Evolutionary conservation across 2,797 vertebrate genomes (phyloP), one percentile per base, ranked within the genome.

Genomic region (Echiichthys vipera): DNA sequence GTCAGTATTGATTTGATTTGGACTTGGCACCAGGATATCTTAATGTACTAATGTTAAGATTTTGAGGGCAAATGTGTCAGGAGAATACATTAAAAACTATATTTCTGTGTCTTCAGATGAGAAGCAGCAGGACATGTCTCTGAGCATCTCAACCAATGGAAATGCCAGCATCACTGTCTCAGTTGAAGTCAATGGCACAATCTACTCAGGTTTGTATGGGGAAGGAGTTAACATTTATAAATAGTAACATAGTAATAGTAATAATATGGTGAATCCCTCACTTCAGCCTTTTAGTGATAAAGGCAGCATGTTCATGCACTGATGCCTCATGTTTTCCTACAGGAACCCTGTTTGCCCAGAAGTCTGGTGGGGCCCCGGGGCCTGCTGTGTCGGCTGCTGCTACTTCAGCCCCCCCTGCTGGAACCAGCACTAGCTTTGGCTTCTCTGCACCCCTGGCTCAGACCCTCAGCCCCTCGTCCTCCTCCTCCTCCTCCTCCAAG

Each of bases 311-410:
- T 14, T 29, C 7, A 24, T 67, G 1, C 46, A 24, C 18, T 9
- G 7, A 6, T 7, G 0, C 65, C 15, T 61, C 14, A 11, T 2
- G 1, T 22, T 36, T 11, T 74, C 27, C 32, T 7, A 0, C 76
- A 99, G 98, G 98, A 88, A 97, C 97, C 80, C 94, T 99, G 62
- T 99, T 98, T 83, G 97, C 98, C 79, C 97, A 99, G 95, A 98
- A 97, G 86, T 95, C 97, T 0, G 92, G 94, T 17, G 84, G 85
- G 22, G 92, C 93, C 64, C 92, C 94, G 7, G 95, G 94, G 75
- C 85, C 87, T 7, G 58, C 84, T 22, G 59, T 76, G 32, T 88
- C 90, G 6, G 83, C 90, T 24, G 84, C 88, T 27, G 56, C 58
- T 61, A 27, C 58, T 18, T 85, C 89, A 42, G 87, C 74, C 50